Evolutionary conservation across 92 coral and sea anemone genomes (phyloP), one percentile per base, ranked within the genome.

Genomic region (Blastomussa wellsi): DNA sequence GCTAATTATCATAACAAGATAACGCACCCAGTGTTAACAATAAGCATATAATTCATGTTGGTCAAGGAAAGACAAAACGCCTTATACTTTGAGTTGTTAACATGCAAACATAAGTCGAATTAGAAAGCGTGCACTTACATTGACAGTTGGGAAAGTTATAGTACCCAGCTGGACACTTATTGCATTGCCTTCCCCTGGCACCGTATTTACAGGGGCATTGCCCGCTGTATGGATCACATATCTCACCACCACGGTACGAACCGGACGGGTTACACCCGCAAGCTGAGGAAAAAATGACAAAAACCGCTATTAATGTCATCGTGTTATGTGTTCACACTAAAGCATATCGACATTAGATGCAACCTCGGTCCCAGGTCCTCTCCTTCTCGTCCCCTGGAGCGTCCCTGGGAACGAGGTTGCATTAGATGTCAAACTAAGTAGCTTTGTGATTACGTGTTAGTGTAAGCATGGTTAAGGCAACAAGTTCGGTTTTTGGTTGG

Each of bases 81-180:
- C 12, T 13, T 3, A 53, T 17, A 53, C 17, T 53, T 17, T 19
- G 29, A 22, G 6, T 10, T 0, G 2, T 57, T 57, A 22, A 29
- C 65, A 38, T 20, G 26, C 32, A 35, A 31, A 84, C 48, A 51
- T 35, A 44, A 8, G 0, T 44, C 5, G n/a, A 44, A 44, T 44
- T 3, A 44, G 7, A 41, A 41, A 41, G 7, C 28, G 37, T 12
- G 8, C 52, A 90, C 98, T 96, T 92, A 96, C 98, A 96, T 84
- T 82, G 90, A 67, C 98, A 96, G 51, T 48, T 51, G 9, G 98
- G 98, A 32, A 96, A 96, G 88, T 87, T 89, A 79, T 76, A 92
- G 81, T 84, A 91, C 33, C 98, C 96, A 24, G 79, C 79, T 4
- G 87, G 91, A 74, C 98, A 96, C 77, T 85, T 70, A 73, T 92